These are phyloP conservation scores for Promerops cafer DNA, from an alignment of 2,113 vertebrate species.

Conservation along the genomic window DNA sequence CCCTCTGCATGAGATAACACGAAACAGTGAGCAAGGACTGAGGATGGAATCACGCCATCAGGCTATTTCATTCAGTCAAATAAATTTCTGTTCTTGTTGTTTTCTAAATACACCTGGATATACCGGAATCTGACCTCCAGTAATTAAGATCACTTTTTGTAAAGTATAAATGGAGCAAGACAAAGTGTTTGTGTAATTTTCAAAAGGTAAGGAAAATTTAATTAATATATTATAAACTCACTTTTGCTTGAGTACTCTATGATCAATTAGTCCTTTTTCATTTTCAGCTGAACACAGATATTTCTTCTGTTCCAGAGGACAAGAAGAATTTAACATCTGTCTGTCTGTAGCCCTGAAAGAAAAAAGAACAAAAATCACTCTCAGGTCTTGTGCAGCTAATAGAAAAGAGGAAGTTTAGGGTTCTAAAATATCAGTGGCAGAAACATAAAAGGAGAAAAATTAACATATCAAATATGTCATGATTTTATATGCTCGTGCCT, in stretches of 20 bases:
- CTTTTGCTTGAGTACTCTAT: conserved; percentile 70
- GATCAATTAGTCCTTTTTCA: conserved; percentile 46
- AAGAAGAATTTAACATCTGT: background rate
- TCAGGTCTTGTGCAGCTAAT: background rate
- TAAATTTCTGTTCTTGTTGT: background rate
- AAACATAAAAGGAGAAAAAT: background rate
- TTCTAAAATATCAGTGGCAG: background rate
- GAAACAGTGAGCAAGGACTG: background rate
- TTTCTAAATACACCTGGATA: background rate
- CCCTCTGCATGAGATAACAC: background rate
- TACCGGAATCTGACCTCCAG: background rate
- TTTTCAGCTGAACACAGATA: background rate
- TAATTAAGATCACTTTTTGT: background rate
- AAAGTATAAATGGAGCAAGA: background rate
- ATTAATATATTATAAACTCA: background rate
- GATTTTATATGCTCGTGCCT: background rate
- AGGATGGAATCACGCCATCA: background rate
- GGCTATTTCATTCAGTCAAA: background rate
- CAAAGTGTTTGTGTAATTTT: background rate
- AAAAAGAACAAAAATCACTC: background rate
- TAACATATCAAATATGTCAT: background rate
- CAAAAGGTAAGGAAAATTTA: background rate
- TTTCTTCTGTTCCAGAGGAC: background rate
- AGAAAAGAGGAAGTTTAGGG: background rate
- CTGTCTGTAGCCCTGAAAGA: background rate